These are phyloP conservation scores for Scrobipalpa atriplicella DNA, from an alignment of 2,888 invertebrate genomes.

Conservation along the genomic window DNA sequence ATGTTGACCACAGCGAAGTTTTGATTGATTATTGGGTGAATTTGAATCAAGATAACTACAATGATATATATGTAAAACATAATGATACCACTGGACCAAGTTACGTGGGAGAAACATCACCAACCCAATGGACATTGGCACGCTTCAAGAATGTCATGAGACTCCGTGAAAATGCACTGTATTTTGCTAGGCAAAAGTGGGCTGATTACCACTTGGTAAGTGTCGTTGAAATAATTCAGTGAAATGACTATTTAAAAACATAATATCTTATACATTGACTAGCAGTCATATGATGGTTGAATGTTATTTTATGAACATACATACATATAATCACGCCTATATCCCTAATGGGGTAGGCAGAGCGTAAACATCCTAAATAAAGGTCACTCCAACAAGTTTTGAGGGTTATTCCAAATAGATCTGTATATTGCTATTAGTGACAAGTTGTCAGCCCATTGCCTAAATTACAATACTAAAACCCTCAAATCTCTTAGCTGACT, in stretches of 20 bases:
- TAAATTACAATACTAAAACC: too few species aligned
- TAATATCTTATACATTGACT: too few species aligned
- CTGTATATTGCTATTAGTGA: too few species aligned
- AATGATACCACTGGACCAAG: constrained; percentile 64
- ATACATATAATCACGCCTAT: too few species aligned
- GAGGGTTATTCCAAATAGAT: too few species aligned
- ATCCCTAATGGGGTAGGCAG: too few species aligned
- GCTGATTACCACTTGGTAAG: constrained; percentile 95
- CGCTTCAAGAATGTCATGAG: constrained; percentile 91
- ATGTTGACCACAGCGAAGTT: constrained; percentile 89
- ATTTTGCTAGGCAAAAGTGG: constrained; percentile 89
- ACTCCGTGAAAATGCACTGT: constrained; percentile 89
- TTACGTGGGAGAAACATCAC: constrained; percentile 83
- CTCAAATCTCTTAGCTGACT: too few species aligned
- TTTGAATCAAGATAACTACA: constrained; percentile 84
- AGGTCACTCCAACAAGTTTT: too few species aligned
- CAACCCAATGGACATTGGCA: constrained; percentile 88
- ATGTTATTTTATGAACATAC: too few species aligned
- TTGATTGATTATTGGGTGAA: constrained; percentile 89
- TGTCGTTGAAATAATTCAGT: constrained; percentile 34
- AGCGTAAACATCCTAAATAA: too few species aligned
- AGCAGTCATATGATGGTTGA: too few species aligned
- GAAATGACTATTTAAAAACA: not conserved
- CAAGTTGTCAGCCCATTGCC: too few species aligned
- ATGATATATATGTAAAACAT: constrained; percentile 84